Conservation (phyloP, 2,113 vertebrate genomes). For the Synchiropus splendidus region DNA sequence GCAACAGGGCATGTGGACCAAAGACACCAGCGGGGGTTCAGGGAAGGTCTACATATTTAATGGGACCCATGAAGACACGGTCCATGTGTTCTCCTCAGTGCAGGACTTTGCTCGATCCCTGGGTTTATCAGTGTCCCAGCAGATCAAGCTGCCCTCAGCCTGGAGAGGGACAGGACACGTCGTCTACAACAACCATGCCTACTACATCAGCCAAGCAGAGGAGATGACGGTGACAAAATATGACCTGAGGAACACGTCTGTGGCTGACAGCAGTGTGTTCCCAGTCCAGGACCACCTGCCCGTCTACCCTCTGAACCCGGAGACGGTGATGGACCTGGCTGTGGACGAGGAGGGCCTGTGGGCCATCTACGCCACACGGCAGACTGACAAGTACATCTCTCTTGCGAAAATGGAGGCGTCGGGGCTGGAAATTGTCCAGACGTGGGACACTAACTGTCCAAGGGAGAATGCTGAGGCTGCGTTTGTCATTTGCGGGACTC, state of each 20-base stretch:
- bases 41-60: constrained; percentile 89
- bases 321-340: constrained; percentile 83
- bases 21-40: constrained; percentile 64
- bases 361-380: constrained; percentile 83
- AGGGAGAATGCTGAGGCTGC: constrained; percentile 86
- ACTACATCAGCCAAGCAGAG: constrained; percentile 68
- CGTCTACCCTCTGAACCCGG: constrained; percentile 74
- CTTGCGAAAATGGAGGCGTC: constrained; percentile 84
- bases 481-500: constrained; percentile 88
- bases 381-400: constrained; percentile 80
- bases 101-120: constrained; percentile 80
- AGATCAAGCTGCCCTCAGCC: constrained; percentile 75
- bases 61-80: constrained; percentile 71
- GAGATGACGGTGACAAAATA: constrained; percentile 83
- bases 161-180: constrained; percentile 87
- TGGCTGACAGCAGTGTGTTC: constrained; percentile 82
- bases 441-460: constrained; percentile 91
- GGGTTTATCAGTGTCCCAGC: constrained; percentile 70
- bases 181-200: constrained; percentile 75
- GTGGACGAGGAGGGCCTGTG: constrained; percentile 93
- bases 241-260: constrained; percentile 71
- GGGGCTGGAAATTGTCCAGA: constrained; percentile 84
- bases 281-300: constrained; percentile 80
- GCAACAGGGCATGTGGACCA: constrained; percentile 83
- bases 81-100: constrained; percentile 77